Conservation (phyloP, 2,888 invertebrate species). For the Muschampia plurimacula region DNA sequence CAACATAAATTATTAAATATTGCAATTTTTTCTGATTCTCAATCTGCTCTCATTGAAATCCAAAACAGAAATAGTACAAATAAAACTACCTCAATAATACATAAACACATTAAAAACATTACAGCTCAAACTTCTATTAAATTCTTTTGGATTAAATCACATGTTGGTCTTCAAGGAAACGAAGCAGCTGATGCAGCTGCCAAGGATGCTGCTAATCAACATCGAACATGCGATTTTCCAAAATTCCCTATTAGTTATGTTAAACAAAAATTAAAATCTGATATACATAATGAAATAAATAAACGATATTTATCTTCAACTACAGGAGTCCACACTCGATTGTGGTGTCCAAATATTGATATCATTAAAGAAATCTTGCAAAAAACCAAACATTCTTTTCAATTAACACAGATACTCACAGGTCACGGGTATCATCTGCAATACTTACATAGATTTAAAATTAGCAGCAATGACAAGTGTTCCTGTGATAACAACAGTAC, state of each 20-base stretch:
- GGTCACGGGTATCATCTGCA: conserved; percentile 38
- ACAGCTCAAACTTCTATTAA: background rate
- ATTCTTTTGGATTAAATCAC: conserved; percentile 32
- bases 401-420: background rate
- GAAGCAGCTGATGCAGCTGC: conserved; percentile 9
- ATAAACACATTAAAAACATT: conserved; percentile 1
- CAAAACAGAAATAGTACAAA: conserved; percentile 23
- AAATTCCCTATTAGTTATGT: conserved; percentile 33
- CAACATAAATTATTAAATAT: background rate
- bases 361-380: background rate
- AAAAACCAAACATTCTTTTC: conserved; percentile 19
- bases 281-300: background rate
- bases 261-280: conserved; percentile 7
- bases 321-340: background rate
- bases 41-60: conserved; percentile 23
- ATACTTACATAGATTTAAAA: conserved; percentile 37
- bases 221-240: conserved; percentile 12
- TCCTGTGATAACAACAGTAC: conserved; percentile 26
- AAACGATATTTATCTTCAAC: background rate
- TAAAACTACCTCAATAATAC: background rate
- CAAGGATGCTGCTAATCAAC: conserved; percentile 26
- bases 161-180: conserved; percentile 33
- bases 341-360: background rate
- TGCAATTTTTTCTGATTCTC: conserved; percentile 25
- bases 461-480: conserved; percentile 26